Evolutionary conservation across 2,797 vertebrate species (phyloP).

Genomic region (Botia almorhae): DNA sequence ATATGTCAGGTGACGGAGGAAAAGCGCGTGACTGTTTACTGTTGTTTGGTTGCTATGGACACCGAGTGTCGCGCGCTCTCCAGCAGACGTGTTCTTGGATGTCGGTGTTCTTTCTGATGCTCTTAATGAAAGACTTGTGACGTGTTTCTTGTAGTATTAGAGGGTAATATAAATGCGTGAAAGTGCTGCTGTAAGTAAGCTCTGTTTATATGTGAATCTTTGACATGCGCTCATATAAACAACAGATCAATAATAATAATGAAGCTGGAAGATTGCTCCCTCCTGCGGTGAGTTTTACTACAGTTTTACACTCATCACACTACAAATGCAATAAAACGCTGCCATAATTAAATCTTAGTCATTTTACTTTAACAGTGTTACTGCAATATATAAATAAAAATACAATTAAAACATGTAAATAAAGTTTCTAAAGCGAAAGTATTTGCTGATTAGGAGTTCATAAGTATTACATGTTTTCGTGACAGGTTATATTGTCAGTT

Average conservation of each 20-base stretch:
- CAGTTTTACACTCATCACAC: not conserved
- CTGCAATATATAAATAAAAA: no score
- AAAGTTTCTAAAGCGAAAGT: no score
- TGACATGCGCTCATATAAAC: slow-evolving; percentile 61
- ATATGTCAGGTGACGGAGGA: slow-evolving; percentile 12
- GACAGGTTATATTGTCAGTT: no score
- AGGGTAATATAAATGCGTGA: not conserved
- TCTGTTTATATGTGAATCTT: not conserved
- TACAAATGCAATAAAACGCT: not conserved
- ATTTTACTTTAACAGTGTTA: not conserved
- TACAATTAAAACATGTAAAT: no score
- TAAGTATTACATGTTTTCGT: no score
- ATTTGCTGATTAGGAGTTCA: no score
- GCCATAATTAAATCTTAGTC: not conserved
- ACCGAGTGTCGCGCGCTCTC: slow-evolving; percentile 18
- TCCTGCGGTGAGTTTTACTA: slow-evolving; percentile 67
- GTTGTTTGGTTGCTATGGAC: slow-evolving; percentile 53
- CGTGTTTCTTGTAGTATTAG: not conserved
- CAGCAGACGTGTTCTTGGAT: not conserved
- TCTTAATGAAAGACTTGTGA: not conserved
- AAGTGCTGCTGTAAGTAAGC: not conserved
- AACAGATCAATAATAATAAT: not conserved
- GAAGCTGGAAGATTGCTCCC: slow-evolving; percentile 58
- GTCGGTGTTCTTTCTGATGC: not conserved
- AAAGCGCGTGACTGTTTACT: slow-evolving; percentile 45